Base-by-base conservation (phyloP, 2,113 vertebrate genomes). In the Poeciliopsis prolifica region DNA sequence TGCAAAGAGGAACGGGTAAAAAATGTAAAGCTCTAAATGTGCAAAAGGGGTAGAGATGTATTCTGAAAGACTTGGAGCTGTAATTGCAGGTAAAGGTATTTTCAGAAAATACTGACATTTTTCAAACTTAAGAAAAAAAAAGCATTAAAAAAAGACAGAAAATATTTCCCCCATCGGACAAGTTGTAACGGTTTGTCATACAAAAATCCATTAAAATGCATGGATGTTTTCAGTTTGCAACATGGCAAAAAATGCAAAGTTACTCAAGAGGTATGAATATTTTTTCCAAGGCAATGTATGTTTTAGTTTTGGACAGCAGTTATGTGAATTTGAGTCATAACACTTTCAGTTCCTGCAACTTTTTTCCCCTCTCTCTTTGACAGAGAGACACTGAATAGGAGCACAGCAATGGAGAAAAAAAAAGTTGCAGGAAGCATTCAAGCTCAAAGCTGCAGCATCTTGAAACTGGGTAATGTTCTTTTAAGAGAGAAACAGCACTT, bases 401-500 rank as follows among this genome's bases (percentile, higher is more conserved):
- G 83, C 78, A 4, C 71, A 40, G 51, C 12, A 40, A 37, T 62
- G 1, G 28, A 58, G 58, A 35, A 22, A 10, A 48, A 66, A 68
- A 72, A 79, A 68, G 68, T 29, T 58, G 28, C 58, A 70, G 74
- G 82, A 89, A 87, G 86, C 81, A 83, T 73, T 74, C 70, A 37
- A 63, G 73, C 82, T 88, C 75, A 63, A 76, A 70, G 68, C 74
- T 70, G 62, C 80, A 70, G 75, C 85, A 70, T 85, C 77, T 81
- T 54, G 83, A 76, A 70, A 64, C 70, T 61, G 77, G 81, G 78
- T 90, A 79, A 91, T 90, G 86, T 75, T 89, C 58, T 87, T 90
- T 90, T 86, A 80, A 91, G 74, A 88, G 77, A 86, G 86, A 86
- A 70, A 70, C 86, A 83, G 79, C 80, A 83, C 80, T 88, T 81